These are phyloP conservation scores for Drosophila rufa DNA, from an alignment of 1,140 invertebrate species.

Conservation along the genomic window DNA sequence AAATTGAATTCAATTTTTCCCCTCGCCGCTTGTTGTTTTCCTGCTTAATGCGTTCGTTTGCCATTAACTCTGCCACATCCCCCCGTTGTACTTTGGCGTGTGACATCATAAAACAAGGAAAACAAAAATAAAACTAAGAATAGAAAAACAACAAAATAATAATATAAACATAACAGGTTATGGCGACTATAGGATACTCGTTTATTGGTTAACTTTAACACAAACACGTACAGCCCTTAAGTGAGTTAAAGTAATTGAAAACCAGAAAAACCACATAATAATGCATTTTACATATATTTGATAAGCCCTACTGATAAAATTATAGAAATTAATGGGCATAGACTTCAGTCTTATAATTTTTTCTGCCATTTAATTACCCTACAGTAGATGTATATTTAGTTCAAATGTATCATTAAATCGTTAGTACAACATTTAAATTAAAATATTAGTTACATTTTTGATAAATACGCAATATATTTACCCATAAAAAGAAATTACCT, in stretches of 20 bases:
- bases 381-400: no score
- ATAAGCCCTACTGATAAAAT: no score
- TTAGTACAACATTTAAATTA: no score
- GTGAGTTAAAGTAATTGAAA: background rate
- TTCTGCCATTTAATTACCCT: no score
- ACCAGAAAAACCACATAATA: background rate
- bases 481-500: no score
- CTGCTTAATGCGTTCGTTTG: constrained; percentile 64
- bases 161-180: background rate
- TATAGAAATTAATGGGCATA: no score
- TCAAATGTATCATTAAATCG: no score
- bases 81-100: constrained; percentile 25
- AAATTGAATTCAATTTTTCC: constrained; percentile 74
- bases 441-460: no score
- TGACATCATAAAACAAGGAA: constrained; percentile 40
- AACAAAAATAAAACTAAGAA: constrained; percentile 13
- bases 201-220: background rate
- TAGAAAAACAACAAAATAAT: background rate
- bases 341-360: no score
- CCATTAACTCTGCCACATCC: constrained; percentile 59
- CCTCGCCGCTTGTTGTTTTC: constrained; percentile 14
- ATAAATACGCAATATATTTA: no score
- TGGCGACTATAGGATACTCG: background rate
- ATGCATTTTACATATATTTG: background rate
- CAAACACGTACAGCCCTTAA: background rate